phyloP scores from a whole-genome alignment of 2,888 invertebrate species.

The Oconnorella tubifera region DNA sequence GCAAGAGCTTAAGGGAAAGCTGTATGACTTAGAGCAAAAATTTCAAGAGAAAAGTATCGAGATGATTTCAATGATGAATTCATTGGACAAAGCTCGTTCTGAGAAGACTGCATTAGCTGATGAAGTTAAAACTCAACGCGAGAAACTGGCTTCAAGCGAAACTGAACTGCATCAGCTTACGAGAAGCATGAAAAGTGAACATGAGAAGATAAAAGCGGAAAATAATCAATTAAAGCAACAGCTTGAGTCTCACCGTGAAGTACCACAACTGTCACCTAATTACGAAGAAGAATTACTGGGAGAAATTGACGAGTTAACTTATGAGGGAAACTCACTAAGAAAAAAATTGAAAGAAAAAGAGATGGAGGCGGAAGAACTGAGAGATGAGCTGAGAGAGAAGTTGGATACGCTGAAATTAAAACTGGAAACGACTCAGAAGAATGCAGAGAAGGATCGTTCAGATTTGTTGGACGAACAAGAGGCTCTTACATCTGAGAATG shows the following conservation, averaged over 20 bases:
- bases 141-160: not conserved
- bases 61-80: not conserved
- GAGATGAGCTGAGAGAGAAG: conserved; percentile 14
- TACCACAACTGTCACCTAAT: not conserved
- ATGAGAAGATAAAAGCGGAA: conserved; percentile 2
- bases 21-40: conserved; percentile 1
- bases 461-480: conserved; percentile 11
- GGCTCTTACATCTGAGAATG: conserved; percentile 15
- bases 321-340: not conserved
- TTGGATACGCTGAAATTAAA: not conserved
- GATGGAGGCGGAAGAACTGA: conserved; percentile 10
- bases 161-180: not conserved
- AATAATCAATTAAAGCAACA: not conserved
- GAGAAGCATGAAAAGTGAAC: conserved; percentile 3
- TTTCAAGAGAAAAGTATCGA: conserved; percentile 3
- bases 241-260: not conserved
- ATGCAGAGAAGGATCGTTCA: not conserved
- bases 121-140: not conserved
- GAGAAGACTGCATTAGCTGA: not conserved
- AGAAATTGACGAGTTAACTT: conserved; percentile 6
- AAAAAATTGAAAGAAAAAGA: conserved; percentile 15
- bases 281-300: conserved; percentile 10
- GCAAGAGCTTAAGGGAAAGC: not conserved
- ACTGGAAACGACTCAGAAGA: conserved; percentile 6
- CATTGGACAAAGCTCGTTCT: not conserved